phyloP scores from a whole-genome alignment of 2,888 invertebrate species.

The Rotaria socialis region DNA sequence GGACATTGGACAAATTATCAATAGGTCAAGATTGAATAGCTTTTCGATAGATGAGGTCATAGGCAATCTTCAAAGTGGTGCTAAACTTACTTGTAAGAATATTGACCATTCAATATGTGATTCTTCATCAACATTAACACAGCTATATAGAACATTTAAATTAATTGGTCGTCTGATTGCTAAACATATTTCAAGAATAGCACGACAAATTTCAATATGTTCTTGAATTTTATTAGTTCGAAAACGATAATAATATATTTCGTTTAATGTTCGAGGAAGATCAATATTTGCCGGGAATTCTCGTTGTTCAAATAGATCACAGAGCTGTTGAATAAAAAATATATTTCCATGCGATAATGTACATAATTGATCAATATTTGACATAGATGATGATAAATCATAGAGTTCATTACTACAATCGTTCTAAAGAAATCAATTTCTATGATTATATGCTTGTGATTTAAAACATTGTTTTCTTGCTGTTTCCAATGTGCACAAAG shows the following conservation, averaged over 20 bases:
- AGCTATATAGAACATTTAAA: constrained; percentile 18
- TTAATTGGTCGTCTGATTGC: neutral
- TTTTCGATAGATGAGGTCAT: too few relatives aligned
- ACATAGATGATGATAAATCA: neutral
- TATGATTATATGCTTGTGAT: too few relatives aligned
- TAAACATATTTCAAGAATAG: constrained; percentile 15
- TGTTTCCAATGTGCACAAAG: too few relatives aligned
- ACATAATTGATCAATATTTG: constrained; percentile 28
- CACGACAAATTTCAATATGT: neutral
- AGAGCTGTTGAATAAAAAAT: neutral
- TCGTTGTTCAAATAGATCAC: constrained; percentile 26
- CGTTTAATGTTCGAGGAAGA: neutral
- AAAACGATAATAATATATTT: constrained; percentile 21
- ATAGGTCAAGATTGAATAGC: too few relatives aligned
- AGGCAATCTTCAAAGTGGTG: too few relatives aligned
- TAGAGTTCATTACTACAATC: constrained; percentile 7
- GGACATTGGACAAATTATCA: neutral
- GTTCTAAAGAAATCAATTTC: neutral
- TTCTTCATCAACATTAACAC: neutral
- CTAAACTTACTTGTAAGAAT: neutral
- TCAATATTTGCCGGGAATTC: neutral
- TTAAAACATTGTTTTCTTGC: too few relatives aligned
- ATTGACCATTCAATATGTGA: neutral
- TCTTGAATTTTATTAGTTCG: neutral
- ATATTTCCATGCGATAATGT: neutral